phyloP scores from a whole-genome alignment of 2,888 invertebrate species.

The Phyto melanocephala region DNA sequence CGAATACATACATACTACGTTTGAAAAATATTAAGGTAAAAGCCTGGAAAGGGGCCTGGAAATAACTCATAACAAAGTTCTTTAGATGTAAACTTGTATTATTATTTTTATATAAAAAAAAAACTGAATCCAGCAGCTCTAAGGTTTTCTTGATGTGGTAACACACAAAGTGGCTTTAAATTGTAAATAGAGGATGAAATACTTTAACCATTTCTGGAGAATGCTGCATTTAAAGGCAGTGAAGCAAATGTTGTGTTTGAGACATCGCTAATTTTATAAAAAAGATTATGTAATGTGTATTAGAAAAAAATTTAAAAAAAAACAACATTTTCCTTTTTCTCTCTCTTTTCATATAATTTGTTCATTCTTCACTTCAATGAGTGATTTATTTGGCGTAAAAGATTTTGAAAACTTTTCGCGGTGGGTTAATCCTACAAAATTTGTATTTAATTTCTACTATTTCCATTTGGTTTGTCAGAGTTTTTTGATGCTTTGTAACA shows the following conservation, averaged over 20 bases:
- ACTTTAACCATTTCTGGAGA: background rate
- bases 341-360: slow-evolving; percentile 2
- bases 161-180: slow-evolving; percentile 61
- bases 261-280: slow-evolving; percentile 66
- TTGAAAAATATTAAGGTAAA: background rate
- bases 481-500: background rate
- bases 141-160: slow-evolving; percentile 62
- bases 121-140: background rate
- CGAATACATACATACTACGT: background rate
- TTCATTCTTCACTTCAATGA: slow-evolving; percentile 69
- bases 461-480: slow-evolving; percentile 30
- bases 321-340: too few relatives aligned
- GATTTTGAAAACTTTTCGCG: slow-evolving; percentile 69
- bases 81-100: slow-evolving; percentile 27
- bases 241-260: slow-evolving; percentile 32
- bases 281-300: background rate
- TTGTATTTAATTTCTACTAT: slow-evolving; percentile 43
- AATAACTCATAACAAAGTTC: slow-evolving; percentile 52
- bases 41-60: background rate
- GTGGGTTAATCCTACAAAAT: slow-evolving; percentile 2
- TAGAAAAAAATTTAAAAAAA: too few relatives aligned
- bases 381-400: slow-evolving; percentile 78
- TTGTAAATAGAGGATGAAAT: slow-evolving; percentile 41
- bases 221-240: background rate
- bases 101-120: background rate